Conservation (phyloP, 2,113 vertebrate species). For the Coreoperca whiteheadi region DNA sequence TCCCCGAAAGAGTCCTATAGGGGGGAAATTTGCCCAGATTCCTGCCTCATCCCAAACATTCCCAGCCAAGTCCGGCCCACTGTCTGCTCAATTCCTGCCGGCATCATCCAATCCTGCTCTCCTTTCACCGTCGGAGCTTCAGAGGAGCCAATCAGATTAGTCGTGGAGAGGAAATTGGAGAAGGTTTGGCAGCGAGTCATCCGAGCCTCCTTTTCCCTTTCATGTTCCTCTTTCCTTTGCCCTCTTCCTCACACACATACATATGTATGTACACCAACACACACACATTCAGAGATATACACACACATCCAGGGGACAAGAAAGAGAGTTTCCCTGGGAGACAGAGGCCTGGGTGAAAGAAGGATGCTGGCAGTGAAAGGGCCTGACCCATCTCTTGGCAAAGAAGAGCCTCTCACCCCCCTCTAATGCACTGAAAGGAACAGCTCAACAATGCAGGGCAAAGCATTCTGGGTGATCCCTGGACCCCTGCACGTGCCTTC, state of each 20-base stretch:
- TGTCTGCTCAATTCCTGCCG: constrained; percentile 65
- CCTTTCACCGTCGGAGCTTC: constrained; percentile 75
- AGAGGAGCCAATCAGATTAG: constrained; percentile 83
- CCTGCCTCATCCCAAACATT: constrained; percentile 73
- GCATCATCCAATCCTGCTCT: constrained; percentile 73
- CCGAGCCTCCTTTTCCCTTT: constrained; percentile 75
- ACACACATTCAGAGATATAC: constrained; percentile 58
- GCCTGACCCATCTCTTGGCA: constrained; percentile 84
- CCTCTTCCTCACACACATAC: constrained; percentile 52
- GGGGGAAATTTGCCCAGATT: constrained; percentile 65
- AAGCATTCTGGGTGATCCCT: constrained; percentile 84
- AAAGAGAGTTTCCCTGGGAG: constrained; percentile 83
- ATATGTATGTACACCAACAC: constrained; percentile 3
- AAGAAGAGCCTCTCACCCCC: constrained; percentile 71
- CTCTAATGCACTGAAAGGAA: constrained; percentile 80
- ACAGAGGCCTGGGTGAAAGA: constrained; percentile 82
- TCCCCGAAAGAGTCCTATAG: constrained; percentile 59
- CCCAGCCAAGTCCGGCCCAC: constrained; percentile 67
- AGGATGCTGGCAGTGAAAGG: constrained; percentile 82
- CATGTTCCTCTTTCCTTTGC: constrained; percentile 76
- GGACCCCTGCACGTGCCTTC: constrained; percentile 85
- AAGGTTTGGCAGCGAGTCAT: constrained; percentile 76
- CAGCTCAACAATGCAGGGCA: constrained; percentile 79
- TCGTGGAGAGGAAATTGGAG: constrained; percentile 78
- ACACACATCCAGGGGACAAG: constrained; percentile 69